phyloP scores from a whole-genome alignment of 2,113 vertebrate genomes.

The Serilophus lunatus region DNA sequence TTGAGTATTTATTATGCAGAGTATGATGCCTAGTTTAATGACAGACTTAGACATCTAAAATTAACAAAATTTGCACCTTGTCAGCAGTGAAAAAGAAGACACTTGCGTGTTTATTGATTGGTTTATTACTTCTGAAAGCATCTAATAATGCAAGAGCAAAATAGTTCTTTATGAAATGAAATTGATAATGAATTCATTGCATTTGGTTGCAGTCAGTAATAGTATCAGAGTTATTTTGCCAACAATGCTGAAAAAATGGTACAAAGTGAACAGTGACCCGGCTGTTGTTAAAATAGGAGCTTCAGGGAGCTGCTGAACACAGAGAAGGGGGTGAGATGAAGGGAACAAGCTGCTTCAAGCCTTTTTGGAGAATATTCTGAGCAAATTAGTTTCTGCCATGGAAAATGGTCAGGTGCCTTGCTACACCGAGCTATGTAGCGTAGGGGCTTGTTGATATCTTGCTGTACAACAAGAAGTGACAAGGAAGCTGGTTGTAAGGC shows the following conservation, averaged over 20 bases:
- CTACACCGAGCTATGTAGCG: not conserved
- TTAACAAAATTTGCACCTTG: constrained; percentile 1
- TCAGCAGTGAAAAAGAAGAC: not conserved
- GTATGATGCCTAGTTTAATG: not conserved
- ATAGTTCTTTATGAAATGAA: not conserved
- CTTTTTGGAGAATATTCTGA: not conserved
- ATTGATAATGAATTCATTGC: not conserved
- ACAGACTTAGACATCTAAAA: not conserved
- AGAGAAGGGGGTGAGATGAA: not conserved
- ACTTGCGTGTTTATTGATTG: constrained; percentile 3
- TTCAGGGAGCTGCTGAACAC: not conserved
- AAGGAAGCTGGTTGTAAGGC: not conserved
- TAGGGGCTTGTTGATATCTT: not conserved
- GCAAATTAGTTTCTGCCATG: not conserved
- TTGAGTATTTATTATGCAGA: constrained; percentile 6
- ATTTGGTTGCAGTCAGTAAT: not conserved
- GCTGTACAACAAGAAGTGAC: not conserved
- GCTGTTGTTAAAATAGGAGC: not conserved
- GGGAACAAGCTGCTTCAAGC: not conserved
- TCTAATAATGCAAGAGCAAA: not conserved
- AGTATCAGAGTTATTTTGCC: not conserved
- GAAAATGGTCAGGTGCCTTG: not conserved
- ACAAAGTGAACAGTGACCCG: not conserved
- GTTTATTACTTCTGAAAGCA: constrained; percentile 27
- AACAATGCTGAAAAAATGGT: not conserved